phyloP scores from a whole-genome alignment of 2,797 vertebrate genomes.

The Steatocranus sp. region DNA sequence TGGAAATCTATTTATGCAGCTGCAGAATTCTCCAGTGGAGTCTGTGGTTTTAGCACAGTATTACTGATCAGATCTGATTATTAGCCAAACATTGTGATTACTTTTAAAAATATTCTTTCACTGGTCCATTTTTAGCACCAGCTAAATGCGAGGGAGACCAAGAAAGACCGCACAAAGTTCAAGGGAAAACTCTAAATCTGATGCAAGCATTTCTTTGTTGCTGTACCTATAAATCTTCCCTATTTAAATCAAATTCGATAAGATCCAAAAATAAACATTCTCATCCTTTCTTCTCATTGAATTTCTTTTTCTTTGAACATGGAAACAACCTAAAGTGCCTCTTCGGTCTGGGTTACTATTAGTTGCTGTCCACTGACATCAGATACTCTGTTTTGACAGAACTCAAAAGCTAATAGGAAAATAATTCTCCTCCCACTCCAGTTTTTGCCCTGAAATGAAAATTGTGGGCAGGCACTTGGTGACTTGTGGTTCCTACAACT shows the following conservation, averaged over 20 bases:
- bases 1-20: constrained; percentile 38
- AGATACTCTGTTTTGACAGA: constrained; percentile 63
- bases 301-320: not conserved
- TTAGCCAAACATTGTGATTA: constrained; percentile 38
- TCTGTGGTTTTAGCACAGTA: constrained; percentile 33
- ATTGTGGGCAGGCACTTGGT: constrained; percentile 35
- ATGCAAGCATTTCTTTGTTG: constrained; percentile 23
- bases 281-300: not conserved
- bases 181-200: not conserved
- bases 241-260: not conserved
- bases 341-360: not conserved
- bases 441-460: constrained; percentile 42
- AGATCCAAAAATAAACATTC: not conserved
- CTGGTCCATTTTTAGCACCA: constrained; percentile 21
- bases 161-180: not conserved
- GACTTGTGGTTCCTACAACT: constrained; percentile 27
- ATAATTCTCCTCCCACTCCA: constrained; percentile 36
- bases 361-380: constrained; percentile 30
- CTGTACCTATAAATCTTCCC: constrained; percentile 7
- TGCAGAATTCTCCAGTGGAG: constrained; percentile 30
- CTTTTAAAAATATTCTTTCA: constrained; percentile 38
- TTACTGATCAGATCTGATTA: constrained; percentile 41
- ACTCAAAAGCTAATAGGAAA: constrained; percentile 52
- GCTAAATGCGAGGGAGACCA: constrained; percentile 7
- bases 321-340: not conserved